These are phyloP conservation scores for Plectus sambesii DNA, from an alignment of 1,140 invertebrate species.

Conservation along the genomic window DNA sequence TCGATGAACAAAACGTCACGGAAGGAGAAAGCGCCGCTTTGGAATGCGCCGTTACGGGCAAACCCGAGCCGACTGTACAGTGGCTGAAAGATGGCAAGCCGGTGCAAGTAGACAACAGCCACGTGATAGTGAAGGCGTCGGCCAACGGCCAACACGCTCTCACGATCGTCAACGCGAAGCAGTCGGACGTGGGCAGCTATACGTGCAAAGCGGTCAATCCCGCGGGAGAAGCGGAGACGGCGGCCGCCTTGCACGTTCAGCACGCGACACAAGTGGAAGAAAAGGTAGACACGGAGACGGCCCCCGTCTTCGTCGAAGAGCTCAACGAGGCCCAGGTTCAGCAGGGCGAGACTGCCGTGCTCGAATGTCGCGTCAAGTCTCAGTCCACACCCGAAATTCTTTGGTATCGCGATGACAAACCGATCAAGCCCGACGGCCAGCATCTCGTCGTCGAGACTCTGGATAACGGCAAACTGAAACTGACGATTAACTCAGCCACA, in stretches of 20 bases:
- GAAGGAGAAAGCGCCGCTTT: constrained; percentile 30
- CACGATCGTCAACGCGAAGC: constrained; percentile 17
- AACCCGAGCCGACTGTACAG: constrained; percentile 59
- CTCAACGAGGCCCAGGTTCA: constrained; percentile 29
- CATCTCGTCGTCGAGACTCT: constrained; percentile 29
- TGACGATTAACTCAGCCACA: constrained; percentile 25
- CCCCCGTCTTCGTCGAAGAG: constrained; percentile 33
- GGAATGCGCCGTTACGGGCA: constrained; percentile 55
- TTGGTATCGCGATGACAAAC: constrained; percentile 37
- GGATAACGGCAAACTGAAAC: constrained; percentile 30
- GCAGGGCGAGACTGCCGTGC: constrained; percentile 34
- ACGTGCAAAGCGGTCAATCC: constrained; percentile 18
- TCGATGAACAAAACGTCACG: constrained; percentile 41
- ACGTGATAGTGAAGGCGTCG: constrained; percentile 52
- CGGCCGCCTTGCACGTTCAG: constrained; percentile 48
- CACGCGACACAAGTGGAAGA: constrained; percentile 65
- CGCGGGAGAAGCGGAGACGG: constrained; percentile 14
- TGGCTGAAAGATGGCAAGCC: constrained; percentile 77
- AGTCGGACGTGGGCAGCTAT: constrained; percentile 25
- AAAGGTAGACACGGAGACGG: constrained; percentile 59
- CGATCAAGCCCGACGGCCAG: constrained; percentile 21
- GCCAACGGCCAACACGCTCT: constrained; percentile 21
- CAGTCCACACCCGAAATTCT: constrained; percentile 39
- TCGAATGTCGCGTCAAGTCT: constrained; percentile 33
- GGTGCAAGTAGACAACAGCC: constrained; percentile 53